A percentile compares a stretch with the other conserved stretches of the same genome.
These are phyloP conservation scores for Setipinna tenuifilis DNA, from an alignment of 2,797 vertebrate genomes.

Conservation along the genomic window DNA sequence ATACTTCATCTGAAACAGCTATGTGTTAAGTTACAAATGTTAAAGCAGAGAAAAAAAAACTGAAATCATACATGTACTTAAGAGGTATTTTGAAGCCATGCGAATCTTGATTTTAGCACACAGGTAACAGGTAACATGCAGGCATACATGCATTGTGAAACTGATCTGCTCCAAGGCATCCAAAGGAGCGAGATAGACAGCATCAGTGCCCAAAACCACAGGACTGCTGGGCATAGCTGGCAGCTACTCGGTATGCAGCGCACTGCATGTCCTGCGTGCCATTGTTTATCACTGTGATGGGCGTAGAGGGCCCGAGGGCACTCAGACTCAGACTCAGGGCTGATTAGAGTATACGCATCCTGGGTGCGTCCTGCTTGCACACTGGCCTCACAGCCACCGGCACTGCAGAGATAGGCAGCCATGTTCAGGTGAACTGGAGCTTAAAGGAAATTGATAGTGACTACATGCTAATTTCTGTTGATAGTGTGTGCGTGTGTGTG, in stretches of 20 bases:
- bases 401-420: background rate
- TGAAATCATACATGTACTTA: background rate
- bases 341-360: background rate
- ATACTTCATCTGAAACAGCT: background rate
- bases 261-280: constrained; percentile 26
- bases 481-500: constrained; percentile 7
- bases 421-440: background rate
- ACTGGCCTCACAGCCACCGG: background rate
- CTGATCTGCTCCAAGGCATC: background rate
- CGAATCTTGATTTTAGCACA: constrained; percentile 23
- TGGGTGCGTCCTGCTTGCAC: background rate
- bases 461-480: constrained; percentile 20
- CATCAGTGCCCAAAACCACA: background rate
- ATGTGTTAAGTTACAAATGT: background rate
- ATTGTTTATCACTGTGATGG: constrained; percentile 3
- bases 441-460: constrained; percentile 19
- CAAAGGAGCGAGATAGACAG: no score
- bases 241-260: constrained; percentile 35
- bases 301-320: background rate
- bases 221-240: background rate
- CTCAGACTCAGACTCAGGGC: background rate
- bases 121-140: constrained; percentile 34
- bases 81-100: background rate
- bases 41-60: background rate
- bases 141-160: background rate